Conservation (phyloP, 2,113 vertebrate species). For the Campylomormyrus numenius region DNA sequence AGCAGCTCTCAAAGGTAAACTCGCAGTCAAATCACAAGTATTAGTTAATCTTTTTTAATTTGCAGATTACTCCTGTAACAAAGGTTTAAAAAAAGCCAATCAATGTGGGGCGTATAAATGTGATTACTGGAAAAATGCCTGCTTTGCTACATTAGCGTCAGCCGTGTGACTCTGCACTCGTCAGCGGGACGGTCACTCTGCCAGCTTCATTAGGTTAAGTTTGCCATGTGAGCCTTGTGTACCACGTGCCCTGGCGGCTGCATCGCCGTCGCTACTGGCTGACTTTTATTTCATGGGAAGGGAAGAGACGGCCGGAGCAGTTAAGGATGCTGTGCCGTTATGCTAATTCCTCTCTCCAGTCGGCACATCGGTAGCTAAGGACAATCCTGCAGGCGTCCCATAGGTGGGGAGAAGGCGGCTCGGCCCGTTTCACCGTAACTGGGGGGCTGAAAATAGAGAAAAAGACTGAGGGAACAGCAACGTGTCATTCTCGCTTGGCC, state of each 20-base stretch:
- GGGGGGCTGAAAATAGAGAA: neutral
- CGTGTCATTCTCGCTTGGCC: neutral
- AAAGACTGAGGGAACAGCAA: neutral
- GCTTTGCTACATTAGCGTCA: neutral
- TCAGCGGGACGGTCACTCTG: neutral
- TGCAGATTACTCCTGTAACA: conserved; percentile 7
- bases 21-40: neutral
- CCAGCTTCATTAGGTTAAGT: neutral
- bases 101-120: neutral
- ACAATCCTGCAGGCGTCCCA: neutral
- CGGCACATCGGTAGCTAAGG: neutral
- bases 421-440: neutral
- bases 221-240: neutral
- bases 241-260: neutral
- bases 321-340: neutral
- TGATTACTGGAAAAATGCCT: conserved; percentile 6
- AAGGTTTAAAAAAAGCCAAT: neutral
- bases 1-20: neutral
- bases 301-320: neutral
- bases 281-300: neutral
- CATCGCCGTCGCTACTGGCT: neutral
- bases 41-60: neutral
- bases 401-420: neutral
- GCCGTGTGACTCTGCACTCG: too few relatives aligned
- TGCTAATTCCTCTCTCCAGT: conserved; percentile 1